These are phyloP conservation scores for Euplexia lucipara DNA, from an alignment of 2,888 invertebrate genomes.

Conservation along the genomic window DNA sequence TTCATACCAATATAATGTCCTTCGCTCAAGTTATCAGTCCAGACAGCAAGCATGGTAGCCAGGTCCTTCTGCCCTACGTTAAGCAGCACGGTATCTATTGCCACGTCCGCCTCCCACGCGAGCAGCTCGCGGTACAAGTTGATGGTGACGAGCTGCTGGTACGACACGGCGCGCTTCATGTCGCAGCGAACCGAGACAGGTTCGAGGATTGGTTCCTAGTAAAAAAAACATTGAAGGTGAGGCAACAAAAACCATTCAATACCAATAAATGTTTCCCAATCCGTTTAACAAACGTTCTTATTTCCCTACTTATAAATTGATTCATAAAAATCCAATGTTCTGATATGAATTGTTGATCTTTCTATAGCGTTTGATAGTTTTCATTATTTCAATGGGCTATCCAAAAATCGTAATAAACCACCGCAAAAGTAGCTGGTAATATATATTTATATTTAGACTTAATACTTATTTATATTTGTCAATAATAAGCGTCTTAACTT, in stretches of 20 bases:
- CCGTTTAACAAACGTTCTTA: not conserved
- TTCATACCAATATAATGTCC: slow-evolving; percentile 88
- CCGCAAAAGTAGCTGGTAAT: not conserved
- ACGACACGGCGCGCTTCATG: slow-evolving; percentile 91
- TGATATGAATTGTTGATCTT: not conserved
- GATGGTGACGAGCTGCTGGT: slow-evolving; percentile 70
- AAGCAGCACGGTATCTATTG: slow-evolving; percentile 92
- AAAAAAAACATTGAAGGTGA: not conserved
- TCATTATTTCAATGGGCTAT: not conserved
- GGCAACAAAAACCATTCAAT: not conserved
- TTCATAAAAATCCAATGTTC: not conserved
- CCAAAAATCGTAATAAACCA: too few relatives aligned
- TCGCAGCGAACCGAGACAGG: slow-evolving; percentile 94
- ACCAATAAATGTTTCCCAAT: not conserved
- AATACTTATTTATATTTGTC: not conserved
- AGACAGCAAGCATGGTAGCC: slow-evolving; percentile 93
- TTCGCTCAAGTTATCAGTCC: slow-evolving; percentile 93
- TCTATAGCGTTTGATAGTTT: slow-evolving; percentile 10
- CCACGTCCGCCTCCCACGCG: slow-evolving; percentile 92
- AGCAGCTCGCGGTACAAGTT: slow-evolving; percentile 80
- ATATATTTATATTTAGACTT: not conserved
- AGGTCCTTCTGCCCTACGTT: slow-evolving; percentile 95
- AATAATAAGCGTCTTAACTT: not conserved
- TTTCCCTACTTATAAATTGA: too few relatives aligned
- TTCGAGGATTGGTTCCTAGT: slow-evolving; percentile 94